phyloP scores from a whole-genome alignment of 2,797 vertebrate genomes.

The Hyperoplus immaculatus region DNA sequence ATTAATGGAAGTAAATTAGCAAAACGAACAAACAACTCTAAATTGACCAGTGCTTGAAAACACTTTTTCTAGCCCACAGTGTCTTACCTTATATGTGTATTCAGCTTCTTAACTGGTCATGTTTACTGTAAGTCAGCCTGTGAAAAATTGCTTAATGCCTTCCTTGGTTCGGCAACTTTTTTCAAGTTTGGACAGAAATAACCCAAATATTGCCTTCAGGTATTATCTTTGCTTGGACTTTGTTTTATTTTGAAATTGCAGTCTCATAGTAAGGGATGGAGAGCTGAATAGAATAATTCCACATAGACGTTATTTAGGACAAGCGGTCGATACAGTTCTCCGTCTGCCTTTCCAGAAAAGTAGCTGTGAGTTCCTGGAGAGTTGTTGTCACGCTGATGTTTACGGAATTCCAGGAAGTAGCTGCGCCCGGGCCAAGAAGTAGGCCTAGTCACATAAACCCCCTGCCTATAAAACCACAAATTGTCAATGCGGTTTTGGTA shows the following conservation, averaged over 20 bases:
- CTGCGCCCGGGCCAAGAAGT: not conserved
- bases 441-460: not conserved
- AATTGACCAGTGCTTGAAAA: too few species aligned
- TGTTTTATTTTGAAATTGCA: too few species aligned
- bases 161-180: not conserved
- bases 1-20: slow-evolving; percentile 7
- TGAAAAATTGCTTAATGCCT: too few species aligned
- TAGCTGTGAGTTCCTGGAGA: not conserved
- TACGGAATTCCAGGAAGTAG: not conserved
- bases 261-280: too few species aligned
- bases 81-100: too few species aligned
- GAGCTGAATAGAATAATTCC: not conserved
- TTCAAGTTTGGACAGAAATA: not conserved
- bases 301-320: not conserved
- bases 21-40: too few species aligned
- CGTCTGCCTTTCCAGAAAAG: not conserved
- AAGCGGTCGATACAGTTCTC: not conserved
- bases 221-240: not conserved
- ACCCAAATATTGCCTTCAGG: not conserved
- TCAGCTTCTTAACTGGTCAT: too few species aligned
- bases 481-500: not conserved
- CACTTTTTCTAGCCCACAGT: too few species aligned
- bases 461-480: not conserved
- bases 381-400: not conserved
- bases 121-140: too few species aligned